Base-by-base conservation (phyloP, 2,797 vertebrate genomes). In the Tiaroga cobitis region DNA sequence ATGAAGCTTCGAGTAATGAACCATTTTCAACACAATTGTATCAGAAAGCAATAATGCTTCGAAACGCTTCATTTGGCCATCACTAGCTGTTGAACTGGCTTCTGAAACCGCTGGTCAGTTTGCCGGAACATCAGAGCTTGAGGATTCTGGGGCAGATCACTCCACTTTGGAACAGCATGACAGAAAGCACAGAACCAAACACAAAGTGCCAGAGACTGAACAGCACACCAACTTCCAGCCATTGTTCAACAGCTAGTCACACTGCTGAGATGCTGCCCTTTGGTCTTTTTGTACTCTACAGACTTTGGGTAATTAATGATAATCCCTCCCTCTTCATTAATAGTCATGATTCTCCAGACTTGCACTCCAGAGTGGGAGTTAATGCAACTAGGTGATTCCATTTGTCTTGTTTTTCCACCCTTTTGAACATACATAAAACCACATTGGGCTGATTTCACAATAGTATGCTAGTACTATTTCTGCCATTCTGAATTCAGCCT, bases 331-430 rank as follows among this genome's bases (percentile, higher is more conserved):
- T 51, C 26, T 81, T 81, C 43, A 69, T 81, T 39, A 54, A 26
- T 43, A 54, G 13, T 69, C 32, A 81, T 34, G 79, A 15, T 39
- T 26, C 65, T 51, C 63, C 79, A 69, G 79, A 81, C 29, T 37
- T 26, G 46, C 46, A 18, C 29, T 29, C 29, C 29, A 29, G 21
- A 13, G 8, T 49, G 43, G 43, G 34, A 21, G 13, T 8, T 70
- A 4, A 63, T 5, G 29, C n/a, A n/a, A 26, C 24, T 11, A 24
- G 5, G 8, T 6, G 46, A 16, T 18, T 8, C 24, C 2, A 81
- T 81, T 43, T 43, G 10, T 3, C 10, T 9, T 43, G 41, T 11
- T 43, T 43, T 43, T 43, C 41, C 10, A 43, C 41, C 8, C 10
- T 43, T 11, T 43, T 43, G 41, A 43, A 10, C 41, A 43, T 10